Evolutionary conservation across 2,113 vertebrate species (phyloP).

Genomic region (Argyrosomus japonicus): DNA sequence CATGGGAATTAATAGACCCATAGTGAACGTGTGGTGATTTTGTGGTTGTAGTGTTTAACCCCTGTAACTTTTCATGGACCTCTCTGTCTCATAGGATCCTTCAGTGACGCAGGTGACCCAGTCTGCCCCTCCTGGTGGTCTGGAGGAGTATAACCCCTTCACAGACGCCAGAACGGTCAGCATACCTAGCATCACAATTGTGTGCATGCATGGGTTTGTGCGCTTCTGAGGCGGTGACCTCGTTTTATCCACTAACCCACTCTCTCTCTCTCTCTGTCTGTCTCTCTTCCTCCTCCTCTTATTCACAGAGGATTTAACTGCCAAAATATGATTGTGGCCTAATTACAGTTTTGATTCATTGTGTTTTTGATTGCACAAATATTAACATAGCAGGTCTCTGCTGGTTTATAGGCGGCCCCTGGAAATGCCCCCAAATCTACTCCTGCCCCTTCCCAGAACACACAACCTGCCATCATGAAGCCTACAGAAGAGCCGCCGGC

Average conservation of each 20-base stretch:
- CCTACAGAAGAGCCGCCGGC: conserved; percentile 96
- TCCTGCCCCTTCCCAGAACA: conserved; percentile 88
- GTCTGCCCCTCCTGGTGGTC: conserved; percentile 90
- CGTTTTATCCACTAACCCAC: conserved; percentile 41
- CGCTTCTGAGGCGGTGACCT: conserved; percentile 54
- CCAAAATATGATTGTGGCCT: conserved; percentile 55
- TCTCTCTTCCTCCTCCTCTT: conserved; percentile 34
- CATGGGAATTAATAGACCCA: neutral
- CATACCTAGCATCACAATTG: conserved; percentile 25
- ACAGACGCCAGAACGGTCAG: conserved; percentile 96
- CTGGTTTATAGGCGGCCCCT: conserved; percentile 86
- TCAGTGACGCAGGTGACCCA: conserved; percentile 98
- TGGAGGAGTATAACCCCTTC: conserved; percentile 99
- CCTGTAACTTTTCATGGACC: conserved; percentile 24
- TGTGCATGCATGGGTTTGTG: conserved; percentile 37
- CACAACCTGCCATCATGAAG: conserved; percentile 99
- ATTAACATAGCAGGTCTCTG: conserved; percentile 25
- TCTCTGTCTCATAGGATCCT: conserved; percentile 88
- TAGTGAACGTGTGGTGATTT: neutral
- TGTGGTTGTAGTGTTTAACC: conserved; percentile 14
- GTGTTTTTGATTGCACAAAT: conserved; percentile 23
- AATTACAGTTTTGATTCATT: conserved; percentile 49
- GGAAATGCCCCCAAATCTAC: conserved; percentile 90
- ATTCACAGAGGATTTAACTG: conserved; percentile 56
- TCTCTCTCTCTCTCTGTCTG: neutral